phyloP scores from a whole-genome alignment of 1,140 invertebrate species.

The Lordiphosa mommai region DNA sequence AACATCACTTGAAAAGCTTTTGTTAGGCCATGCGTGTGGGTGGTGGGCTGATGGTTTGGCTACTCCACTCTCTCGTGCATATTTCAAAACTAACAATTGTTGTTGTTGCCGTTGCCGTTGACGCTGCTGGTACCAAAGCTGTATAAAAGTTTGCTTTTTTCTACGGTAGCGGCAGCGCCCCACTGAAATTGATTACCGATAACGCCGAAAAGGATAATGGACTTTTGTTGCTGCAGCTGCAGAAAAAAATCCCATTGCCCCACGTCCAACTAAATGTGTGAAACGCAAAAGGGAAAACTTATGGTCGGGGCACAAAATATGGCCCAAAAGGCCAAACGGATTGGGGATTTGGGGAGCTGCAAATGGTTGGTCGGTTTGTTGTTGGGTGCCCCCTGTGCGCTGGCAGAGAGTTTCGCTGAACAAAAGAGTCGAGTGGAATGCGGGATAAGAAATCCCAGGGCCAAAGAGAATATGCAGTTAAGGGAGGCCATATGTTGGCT shows the following conservation, averaged over 20 bases:
- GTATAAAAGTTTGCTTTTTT: constrained; percentile 11
- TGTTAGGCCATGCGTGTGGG: constrained; percentile 37
- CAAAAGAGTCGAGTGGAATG: background rate
- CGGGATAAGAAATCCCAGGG: background rate
- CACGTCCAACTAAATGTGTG: constrained; percentile 41
- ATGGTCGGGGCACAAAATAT: constrained; percentile 16
- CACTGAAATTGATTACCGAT: constrained; percentile 76
- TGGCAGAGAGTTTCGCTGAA: constrained; percentile 3
- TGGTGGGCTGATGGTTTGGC: background rate
- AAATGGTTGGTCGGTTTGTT: constrained; percentile 15
- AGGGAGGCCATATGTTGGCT: constrained; percentile 40
- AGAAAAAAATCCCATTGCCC: constrained; percentile 15
- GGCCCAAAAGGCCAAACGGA: constrained; percentile 41
- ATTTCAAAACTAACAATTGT: constrained; percentile 72
- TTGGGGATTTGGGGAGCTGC: constrained; percentile 27
- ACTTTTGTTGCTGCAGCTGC: constrained; percentile 67
- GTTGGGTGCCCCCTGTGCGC: background rate
- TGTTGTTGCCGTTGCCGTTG: constrained; percentile 28
- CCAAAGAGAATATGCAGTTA: constrained; percentile 22
- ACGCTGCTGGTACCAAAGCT: constrained; percentile 21
- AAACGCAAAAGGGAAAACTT: constrained; percentile 26
- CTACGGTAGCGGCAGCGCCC: constrained; percentile 12
- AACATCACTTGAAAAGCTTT: constrained; percentile 62
- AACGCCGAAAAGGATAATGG: constrained; percentile 73
- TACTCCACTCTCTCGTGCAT: constrained; percentile 36